Evolutionary conservation across 2,888 invertebrate genomes (phyloP), one percentile per base, ranked within the genome.

Genomic region (Lydus trimaculatus): DNA sequence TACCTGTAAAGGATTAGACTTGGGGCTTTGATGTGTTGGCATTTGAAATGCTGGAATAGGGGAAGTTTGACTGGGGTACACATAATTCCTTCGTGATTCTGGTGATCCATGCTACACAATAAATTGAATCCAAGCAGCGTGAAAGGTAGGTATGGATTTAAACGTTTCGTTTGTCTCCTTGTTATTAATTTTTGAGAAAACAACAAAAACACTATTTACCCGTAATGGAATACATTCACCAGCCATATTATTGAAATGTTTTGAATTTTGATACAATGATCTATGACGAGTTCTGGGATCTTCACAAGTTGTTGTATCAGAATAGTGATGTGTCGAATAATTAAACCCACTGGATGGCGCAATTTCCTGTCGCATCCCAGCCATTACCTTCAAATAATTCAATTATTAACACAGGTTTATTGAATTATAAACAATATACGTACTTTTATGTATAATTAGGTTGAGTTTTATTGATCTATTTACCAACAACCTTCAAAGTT

Each of bases 321-420:
- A 91, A 71, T 89, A 87, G 82, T 91, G 92, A 84, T 94, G 92
- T 74, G 94, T 89, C 80, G 91, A 94, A 84, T 93, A 94, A 78
- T 94, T 94, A 84, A n/a, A 70, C 92, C 93, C 94, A 33, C 93
- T 92, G 33, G 91, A 90, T 69, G 94, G 94, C 76, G 90, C 81
- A 77, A 73, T 66, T 4, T 17, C 60, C 61, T 80, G 80, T 70
- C 82, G 81, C 31, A 81, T 67, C 23, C 84, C 84, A 43, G 81
- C 73, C 84, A 84, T 84, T 66, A 17, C 66, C 25, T 31, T 43
- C 15, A 17, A 17, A 23, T 61, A 66, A 61, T 66, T 36, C 17
- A 66, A 17, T 52, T 33, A 23, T 0, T 4, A 33, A 48, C n/a
- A 25, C n/a, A 7, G 15, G 23, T 3, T 56, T 36, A 33, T 64